Conservation (phyloP, 2,888 invertebrate species). For the Lochmaea capreae region DNA sequence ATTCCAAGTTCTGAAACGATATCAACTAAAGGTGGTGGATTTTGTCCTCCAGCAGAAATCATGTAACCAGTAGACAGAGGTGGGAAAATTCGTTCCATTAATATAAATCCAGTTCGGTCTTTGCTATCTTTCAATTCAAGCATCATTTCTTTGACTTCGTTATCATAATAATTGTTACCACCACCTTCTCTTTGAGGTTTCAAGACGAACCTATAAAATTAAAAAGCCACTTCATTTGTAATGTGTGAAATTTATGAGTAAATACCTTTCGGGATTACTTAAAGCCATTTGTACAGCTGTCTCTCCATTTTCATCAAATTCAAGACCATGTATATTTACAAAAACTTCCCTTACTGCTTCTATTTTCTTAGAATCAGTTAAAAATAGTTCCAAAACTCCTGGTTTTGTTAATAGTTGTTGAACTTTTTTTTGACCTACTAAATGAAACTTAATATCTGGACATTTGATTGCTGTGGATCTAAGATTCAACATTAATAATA, state of each 20-base stretch:
- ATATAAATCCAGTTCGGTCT: slow-evolving; percentile 89
- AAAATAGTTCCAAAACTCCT: slow-evolving; percentile 80
- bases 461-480: slow-evolving; percentile 87
- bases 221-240: not conserved
- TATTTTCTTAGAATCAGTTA: slow-evolving; percentile 73
- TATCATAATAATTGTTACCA: slow-evolving; percentile 92
- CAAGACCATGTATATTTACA: slow-evolving; percentile 90
- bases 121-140: slow-evolving; percentile 72
- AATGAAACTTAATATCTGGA: slow-evolving; percentile 92
- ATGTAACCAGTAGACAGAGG: slow-evolving; percentile 84
- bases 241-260: not conserved
- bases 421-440: slow-evolving; percentile 95
- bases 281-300: slow-evolving; percentile 83
- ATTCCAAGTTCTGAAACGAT: slow-evolving; percentile 95
- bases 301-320: slow-evolving; percentile 84
- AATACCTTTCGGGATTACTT: slow-evolving; percentile 79
- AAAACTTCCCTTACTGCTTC: slow-evolving; percentile 82
- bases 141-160: slow-evolving; percentile 77
- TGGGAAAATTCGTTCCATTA: slow-evolving; percentile 93
- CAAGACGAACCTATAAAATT: slow-evolving; percentile 78
- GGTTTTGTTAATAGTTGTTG: slow-evolving; percentile 88
- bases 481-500: not conserved
- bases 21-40: slow-evolving; percentile 72
- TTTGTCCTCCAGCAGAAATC: slow-evolving; percentile 72
- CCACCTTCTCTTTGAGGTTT: slow-evolving; percentile 99